Base-by-base conservation (phyloP, 2,888 invertebrate genomes). In the Myathropa florea region DNA sequence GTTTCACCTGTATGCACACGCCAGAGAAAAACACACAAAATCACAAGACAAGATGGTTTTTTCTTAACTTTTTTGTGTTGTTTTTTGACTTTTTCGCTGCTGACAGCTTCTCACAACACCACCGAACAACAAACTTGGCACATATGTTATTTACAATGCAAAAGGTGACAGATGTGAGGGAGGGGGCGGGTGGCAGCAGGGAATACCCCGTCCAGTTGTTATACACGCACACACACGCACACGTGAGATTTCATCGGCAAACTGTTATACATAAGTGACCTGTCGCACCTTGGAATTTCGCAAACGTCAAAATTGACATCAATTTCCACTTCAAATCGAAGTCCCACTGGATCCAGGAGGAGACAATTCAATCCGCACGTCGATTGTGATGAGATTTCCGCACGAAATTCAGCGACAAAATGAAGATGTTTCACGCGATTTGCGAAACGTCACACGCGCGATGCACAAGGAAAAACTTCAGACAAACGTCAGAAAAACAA, bases 181-280 rank as follows among this genome's bases (percentile, higher is more conserved):
- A 18, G 46, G n/a, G 46, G 46, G 18, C 7, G 46, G 18, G 7
- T 18, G 2, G 46, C 7, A 7, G 18, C 46, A 46, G 46, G 46
- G 55, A 67, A 67, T 60, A 67, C 9, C 23, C 46, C 24, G 12
- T 26, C 36, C 33, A 64, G 76, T 23, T 85, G 85, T 81, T 85
- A 85, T 81, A 85, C 39, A 39, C 39, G 14, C 39, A 46, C n/a
- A 46, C 46, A 18, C 46, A n/a, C 63, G 26, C 36, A 10, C 30
- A 14, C 68, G 77, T 28, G 53, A 64, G 28, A 72, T 63, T 81
- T 57, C 33, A 68, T 63, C 72, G 46, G n/a, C 9, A 78, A 82
- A 73, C 82, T 82, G 85, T 82, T 64, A 85, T 85, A 46, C 46
- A 7, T n/a, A 85, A 82, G 82, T 82, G 85, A 78, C 85, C 82